A percentile compares a stretch with the other conserved stretches of the same genome.
Evolutionary conservation across 2,888 invertebrate species (phyloP).

Genomic region (Gymnoscelis rufifasciata): DNA sequence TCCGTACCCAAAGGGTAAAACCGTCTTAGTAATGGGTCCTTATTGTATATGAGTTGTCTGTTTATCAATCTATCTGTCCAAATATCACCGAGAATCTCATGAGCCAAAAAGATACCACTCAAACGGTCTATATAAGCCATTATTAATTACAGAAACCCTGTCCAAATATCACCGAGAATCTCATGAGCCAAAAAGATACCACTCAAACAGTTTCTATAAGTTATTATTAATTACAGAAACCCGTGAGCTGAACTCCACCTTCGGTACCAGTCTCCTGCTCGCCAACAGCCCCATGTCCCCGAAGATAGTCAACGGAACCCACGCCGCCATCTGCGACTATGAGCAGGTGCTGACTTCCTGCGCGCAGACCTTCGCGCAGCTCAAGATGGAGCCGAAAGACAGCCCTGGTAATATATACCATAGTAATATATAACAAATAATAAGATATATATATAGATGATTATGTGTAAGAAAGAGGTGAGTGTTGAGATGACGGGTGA

Average conservation of each 20-base stretch:
- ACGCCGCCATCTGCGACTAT: conserved; percentile 93
- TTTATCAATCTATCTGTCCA: too few relatives aligned
- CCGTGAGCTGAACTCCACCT: conserved; percentile 89
- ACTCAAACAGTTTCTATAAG: background rate
- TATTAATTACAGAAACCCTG: too few relatives aligned
- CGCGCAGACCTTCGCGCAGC: conserved; percentile 83
- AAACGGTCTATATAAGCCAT: too few relatives aligned
- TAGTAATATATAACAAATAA: too few relatives aligned
- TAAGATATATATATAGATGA: background rate
- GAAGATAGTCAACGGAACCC: conserved; percentile 96
- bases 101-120: too few relatives aligned
- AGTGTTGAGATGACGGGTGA: too few relatives aligned
- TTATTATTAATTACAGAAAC: conserved; percentile 80
- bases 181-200: background rate
- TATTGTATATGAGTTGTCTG: too few relatives aligned
- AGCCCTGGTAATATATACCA: conserved; percentile 81
- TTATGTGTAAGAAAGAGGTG: too few relatives aligned
- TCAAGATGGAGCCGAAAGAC: conserved; percentile 85
- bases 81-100: too few relatives aligned
- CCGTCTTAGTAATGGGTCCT: too few relatives aligned
- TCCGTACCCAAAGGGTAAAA: too few relatives aligned
- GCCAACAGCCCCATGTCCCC: conserved; percentile 98
- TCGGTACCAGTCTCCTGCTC: conserved; percentile 94
- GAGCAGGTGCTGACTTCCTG: conserved; percentile 86
- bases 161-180: too few relatives aligned